phyloP scores from a whole-genome alignment of 2,888 invertebrate species.

The Hypsopygia costalis region DNA sequence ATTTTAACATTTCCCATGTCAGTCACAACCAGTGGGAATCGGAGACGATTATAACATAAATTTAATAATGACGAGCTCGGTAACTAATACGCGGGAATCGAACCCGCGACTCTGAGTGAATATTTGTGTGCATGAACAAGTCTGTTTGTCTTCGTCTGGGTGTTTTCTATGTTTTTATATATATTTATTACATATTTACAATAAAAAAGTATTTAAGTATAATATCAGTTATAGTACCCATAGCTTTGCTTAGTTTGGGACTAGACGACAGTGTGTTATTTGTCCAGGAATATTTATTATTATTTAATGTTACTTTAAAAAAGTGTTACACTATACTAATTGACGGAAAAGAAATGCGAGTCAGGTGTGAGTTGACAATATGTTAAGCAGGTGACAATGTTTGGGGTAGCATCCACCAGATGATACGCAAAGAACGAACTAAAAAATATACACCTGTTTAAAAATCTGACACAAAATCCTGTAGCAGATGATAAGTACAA shows the following conservation, averaged over 20 bases:
- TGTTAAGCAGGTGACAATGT: constrained; percentile 47
- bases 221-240: too few species aligned
- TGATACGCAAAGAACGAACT: constrained; percentile 45
- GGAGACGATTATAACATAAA: constrained; percentile 25
- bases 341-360: constrained; percentile 19
- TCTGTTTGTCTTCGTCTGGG: too few species aligned
- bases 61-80: background rate
- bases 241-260: too few species aligned
- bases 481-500: constrained; percentile 35
- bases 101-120: too few species aligned
- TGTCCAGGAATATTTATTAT: too few species aligned
- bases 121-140: too few species aligned
- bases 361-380: constrained; percentile 28
- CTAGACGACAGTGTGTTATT: too few species aligned
- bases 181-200: too few species aligned
- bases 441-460: constrained; percentile 59
- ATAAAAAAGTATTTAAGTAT: too few species aligned
- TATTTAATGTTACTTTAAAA: background rate
- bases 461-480: constrained; percentile 43
- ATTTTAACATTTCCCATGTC: constrained; percentile 38
- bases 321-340: constrained; percentile 19
- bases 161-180: too few species aligned
- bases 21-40: constrained; percentile 41
- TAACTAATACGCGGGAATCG: too few species aligned
- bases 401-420: constrained; percentile 46